These are phyloP conservation scores for Pteropus rufus DNA, from an alignment of 2,797 vertebrate genomes.

Conservation along the genomic window DNA sequence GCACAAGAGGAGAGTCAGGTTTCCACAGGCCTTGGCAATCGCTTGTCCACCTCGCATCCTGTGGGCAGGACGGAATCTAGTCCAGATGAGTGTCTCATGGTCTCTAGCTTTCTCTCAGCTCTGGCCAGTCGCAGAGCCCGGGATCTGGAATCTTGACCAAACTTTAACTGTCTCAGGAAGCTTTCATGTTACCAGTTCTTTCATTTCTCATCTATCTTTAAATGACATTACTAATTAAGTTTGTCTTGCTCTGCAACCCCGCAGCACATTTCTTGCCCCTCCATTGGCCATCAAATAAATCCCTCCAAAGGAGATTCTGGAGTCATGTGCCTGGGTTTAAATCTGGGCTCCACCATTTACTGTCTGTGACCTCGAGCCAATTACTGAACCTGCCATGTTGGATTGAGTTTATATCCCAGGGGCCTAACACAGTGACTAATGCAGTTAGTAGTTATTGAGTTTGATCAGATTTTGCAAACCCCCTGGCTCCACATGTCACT, in stretches of 20 bases:
- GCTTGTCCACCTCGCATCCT: not conserved
- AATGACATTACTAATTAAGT: not conserved
- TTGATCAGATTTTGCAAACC: conserved; percentile 11
- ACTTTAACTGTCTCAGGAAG: conserved; percentile 21
- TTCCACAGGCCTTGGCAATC: not conserved
- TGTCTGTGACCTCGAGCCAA: not conserved
- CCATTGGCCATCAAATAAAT: not conserved
- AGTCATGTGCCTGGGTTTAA: not conserved
- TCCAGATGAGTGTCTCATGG: not conserved
- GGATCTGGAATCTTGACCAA: not conserved
- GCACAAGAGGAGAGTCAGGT: not conserved
- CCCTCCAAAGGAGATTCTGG: conserved; percentile 6
- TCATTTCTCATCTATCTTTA: conserved; percentile 14
- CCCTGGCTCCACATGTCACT: not conserved
- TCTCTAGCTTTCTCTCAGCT: not conserved
- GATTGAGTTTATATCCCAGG: not conserved
- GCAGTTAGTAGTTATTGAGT: conserved; percentile 23
- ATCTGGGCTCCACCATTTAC: not conserved
- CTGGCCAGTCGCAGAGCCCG: not conserved
- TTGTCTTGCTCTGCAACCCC: not conserved
- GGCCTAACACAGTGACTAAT: not conserved
- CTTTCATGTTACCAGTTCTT: not conserved
- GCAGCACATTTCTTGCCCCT: not conserved
- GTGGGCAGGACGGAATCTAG: not conserved
- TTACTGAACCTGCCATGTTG: conserved; percentile 3